Evolutionary conservation across 2,797 vertebrate genomes (phyloP).

Genomic region (Ataeniobius toweri): DNA sequence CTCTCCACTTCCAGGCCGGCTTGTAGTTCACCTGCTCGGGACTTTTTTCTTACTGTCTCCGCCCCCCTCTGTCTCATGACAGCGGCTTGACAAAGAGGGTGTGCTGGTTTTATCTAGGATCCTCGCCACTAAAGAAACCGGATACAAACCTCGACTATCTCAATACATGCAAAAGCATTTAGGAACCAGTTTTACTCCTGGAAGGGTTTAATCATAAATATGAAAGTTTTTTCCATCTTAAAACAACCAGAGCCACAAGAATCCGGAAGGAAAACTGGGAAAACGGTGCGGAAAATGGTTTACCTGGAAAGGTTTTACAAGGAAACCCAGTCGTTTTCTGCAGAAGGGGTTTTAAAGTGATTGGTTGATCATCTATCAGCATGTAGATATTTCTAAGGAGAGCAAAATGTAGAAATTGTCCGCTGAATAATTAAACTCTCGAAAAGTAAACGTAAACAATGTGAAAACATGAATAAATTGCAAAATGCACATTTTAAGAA

Average conservation of each 20-base stretch:
- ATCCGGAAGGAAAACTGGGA: neutral
- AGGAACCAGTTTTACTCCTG: neutral
- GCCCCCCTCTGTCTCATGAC: constrained; percentile 78
- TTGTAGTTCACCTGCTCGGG: constrained; percentile 61
- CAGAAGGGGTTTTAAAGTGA: neutral
- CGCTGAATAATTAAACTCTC: too few relatives aligned
- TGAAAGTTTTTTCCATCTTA: neutral
- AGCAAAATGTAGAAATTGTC: too few relatives aligned
- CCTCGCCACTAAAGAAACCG: constrained; percentile 69
- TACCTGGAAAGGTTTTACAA: neutral
- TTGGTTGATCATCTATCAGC: constrained; percentile 27
- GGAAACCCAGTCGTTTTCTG: constrained; percentile 19
- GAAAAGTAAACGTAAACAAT: too few relatives aligned
- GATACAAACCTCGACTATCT: constrained; percentile 55
- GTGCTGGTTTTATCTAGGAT: constrained; percentile 76
- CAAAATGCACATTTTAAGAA: neutral
- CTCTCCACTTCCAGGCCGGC: constrained; percentile 6
- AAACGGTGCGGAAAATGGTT: neutral
- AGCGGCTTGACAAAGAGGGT: constrained; percentile 60
- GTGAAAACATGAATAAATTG: too few relatives aligned
- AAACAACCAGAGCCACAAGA: neutral
- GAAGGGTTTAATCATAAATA: neutral
- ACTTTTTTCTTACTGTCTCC: constrained; percentile 50
- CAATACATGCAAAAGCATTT: neutral
- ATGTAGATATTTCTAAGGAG: neutral